These are phyloP conservation scores for Tipula lateralis DNA, from an alignment of 2,888 invertebrate genomes.

Conservation along the genomic window DNA sequence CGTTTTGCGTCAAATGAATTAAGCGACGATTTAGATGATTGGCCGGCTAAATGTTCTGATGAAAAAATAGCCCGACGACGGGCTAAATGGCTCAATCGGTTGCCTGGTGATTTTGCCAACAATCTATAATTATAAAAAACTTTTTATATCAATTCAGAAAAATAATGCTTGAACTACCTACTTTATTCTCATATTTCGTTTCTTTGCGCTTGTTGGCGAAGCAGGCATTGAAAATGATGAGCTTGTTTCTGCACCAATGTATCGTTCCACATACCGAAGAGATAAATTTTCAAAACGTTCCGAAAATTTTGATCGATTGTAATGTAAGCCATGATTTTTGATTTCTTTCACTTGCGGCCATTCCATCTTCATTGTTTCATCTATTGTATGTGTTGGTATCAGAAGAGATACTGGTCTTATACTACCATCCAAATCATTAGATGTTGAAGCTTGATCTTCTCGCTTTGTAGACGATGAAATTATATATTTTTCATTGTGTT, in stretches of 20 bases:
- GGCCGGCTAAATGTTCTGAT: conserved; percentile 57
- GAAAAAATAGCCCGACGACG: conserved; percentile 71
- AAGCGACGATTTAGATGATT: conserved; percentile 46
- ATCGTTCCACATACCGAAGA: conserved; percentile 63
- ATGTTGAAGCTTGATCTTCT: neutral
- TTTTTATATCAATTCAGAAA: too few species aligned
- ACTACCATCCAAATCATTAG: neutral
- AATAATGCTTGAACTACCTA: conserved; percentile 42
- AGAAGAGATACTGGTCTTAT: conserved; percentile 37
- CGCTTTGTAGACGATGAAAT: neutral
- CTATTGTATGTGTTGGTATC: conserved; percentile 42
- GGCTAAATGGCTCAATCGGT: conserved; percentile 71
- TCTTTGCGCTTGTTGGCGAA: conserved; percentile 59
- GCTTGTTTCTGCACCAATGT: conserved; percentile 70
- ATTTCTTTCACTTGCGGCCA: conserved; percentile 62
- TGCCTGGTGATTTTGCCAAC: conserved; percentile 64
- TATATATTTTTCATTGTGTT: conserved; percentile 44
- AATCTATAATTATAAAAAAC: conserved; percentile 41
- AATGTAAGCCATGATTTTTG: conserved; percentile 66
- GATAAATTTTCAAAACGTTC: conserved; percentile 67
- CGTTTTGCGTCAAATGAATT: conserved; percentile 12
- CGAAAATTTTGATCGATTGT: conserved; percentile 62
- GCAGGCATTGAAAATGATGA: conserved; percentile 47
- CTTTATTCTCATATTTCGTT: conserved; percentile 57
- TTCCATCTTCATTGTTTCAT: conserved; percentile 41